Conservation (phyloP, 2,888 invertebrate genomes). For the Nemapogon koenigi region DNA sequence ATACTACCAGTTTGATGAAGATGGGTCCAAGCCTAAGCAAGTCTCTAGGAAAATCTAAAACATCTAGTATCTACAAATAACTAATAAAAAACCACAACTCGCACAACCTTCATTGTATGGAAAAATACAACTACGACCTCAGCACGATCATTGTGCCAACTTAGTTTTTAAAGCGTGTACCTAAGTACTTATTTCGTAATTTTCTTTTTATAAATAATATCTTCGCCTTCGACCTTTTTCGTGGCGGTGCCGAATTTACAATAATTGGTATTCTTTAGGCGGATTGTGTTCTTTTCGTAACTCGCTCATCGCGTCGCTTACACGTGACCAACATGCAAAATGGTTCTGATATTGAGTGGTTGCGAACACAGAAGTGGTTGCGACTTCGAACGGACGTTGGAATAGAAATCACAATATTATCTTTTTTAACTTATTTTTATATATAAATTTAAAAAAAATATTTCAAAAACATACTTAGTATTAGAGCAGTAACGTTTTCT, state of each 20-base stretch:
- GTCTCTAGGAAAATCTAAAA: too few relatives aligned
- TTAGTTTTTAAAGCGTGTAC: constrained; percentile 31
- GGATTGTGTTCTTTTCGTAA: constrained; percentile 48
- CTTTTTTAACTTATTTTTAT: neutral
- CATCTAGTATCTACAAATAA: too few relatives aligned
- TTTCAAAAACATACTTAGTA: too few relatives aligned
- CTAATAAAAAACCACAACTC: too few relatives aligned
- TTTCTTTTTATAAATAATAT: constrained; percentile 56
- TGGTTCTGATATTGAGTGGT: neutral
- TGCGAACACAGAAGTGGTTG: neutral
- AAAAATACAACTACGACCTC: constrained; percentile 55
- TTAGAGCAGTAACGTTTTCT: too few relatives aligned
- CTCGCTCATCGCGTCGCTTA: constrained; percentile 17
- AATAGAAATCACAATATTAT: constrained; percentile 2
- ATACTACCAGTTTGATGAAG: too few relatives aligned
- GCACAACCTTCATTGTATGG: constrained; percentile 43
- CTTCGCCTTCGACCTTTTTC: constrained; percentile 60
- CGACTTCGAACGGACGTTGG: neutral
- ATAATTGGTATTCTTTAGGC: constrained; percentile 57
- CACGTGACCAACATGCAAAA: constrained; percentile 8
- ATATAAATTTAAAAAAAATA: too few relatives aligned
- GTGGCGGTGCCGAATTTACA: constrained; percentile 45
- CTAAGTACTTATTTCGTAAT: constrained; percentile 48
- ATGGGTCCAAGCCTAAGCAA: too few relatives aligned
- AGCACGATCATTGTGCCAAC: constrained; percentile 61